Evolutionary conservation across 1,140 invertebrate species (phyloP).

Genomic region (Whitmania pigra): DNA sequence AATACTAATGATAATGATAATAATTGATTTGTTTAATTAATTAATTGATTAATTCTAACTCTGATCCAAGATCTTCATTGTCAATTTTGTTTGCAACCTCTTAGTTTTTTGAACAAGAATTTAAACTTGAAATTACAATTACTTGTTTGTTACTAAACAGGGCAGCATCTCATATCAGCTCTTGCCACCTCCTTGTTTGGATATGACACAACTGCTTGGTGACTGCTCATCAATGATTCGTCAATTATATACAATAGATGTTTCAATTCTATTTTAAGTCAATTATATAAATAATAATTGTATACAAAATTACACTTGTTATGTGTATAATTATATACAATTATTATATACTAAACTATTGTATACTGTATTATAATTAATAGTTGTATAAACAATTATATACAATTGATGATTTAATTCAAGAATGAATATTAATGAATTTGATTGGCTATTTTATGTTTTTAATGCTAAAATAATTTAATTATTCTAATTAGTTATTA

Average conservation of each 20-base stretch:
- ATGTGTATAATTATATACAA: too few species aligned
- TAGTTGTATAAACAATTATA: too few species aligned
- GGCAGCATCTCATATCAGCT: conserved; percentile 70
- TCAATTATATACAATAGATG: background rate
- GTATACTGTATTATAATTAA: too few species aligned
- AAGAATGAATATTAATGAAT: background rate
- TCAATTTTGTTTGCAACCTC: too few species aligned
- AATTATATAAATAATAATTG: too few species aligned
- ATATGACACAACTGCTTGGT: conserved; percentile 58
- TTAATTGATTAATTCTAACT: background rate
- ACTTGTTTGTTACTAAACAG: conserved; percentile 41
- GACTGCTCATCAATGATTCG: conserved; percentile 1
- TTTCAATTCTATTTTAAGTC: too few species aligned
- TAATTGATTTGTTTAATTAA: background rate
- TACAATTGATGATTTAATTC: background rate
- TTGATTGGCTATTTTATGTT: too few species aligned
- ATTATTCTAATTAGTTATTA: background rate
- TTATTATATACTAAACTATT: too few species aligned
- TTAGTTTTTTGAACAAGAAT: background rate
- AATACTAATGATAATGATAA: too few species aligned
- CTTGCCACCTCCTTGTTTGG: conserved; percentile 57
- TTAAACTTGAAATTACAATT: background rate
- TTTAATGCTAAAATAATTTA: too few species aligned
- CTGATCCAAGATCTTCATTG: background rate
- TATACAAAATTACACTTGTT: too few species aligned